phyloP scores from a whole-genome alignment of 35 echinoderm and acorn worm genomes.

The Apostichopus japonicus region DNA sequence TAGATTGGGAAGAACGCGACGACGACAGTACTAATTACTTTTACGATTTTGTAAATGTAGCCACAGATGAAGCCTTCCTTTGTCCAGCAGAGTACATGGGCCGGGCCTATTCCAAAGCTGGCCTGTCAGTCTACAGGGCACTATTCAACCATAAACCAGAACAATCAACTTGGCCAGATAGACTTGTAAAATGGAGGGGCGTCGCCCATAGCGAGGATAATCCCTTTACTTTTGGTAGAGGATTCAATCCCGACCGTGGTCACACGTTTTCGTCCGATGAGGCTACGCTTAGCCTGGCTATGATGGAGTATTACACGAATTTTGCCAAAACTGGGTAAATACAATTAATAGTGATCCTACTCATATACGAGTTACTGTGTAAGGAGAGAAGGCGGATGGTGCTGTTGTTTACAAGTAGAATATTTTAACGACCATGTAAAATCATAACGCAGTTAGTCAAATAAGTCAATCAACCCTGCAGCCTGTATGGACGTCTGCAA shows the following conservation, averaged over 20 bases:
- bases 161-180: conserved; percentile 1
- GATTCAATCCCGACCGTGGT: conserved; percentile 8
- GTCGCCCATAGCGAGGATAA: conserved; percentile 42
- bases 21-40: conserved; percentile 10
- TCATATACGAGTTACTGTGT: too few species aligned
- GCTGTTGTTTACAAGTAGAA: too few species aligned
- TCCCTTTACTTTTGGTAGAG: conserved; percentile 14
- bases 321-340: conserved; percentile 57
- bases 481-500: too few species aligned
- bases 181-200: conserved; percentile 31
- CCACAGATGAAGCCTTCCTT: conserved; percentile 6
- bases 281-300: not conserved
- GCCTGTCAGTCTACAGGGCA: not conserved
- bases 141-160: conserved; percentile 2
- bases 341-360: too few species aligned
- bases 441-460: too few species aligned
- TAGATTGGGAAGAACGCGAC: not conserved
- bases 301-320: conserved; percentile 48
- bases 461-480: too few species aligned
- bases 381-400: too few species aligned
- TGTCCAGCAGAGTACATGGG: conserved; percentile 15
- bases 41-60: not conserved
- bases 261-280: not conserved
- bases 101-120: not conserved
- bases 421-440: too few species aligned